Percentiles rank a stretch among this genome's conserved stretches.
These are phyloP conservation scores for Alsophila aescularia DNA, from an alignment of 2,888 invertebrate species.

Conservation along the genomic window DNA sequence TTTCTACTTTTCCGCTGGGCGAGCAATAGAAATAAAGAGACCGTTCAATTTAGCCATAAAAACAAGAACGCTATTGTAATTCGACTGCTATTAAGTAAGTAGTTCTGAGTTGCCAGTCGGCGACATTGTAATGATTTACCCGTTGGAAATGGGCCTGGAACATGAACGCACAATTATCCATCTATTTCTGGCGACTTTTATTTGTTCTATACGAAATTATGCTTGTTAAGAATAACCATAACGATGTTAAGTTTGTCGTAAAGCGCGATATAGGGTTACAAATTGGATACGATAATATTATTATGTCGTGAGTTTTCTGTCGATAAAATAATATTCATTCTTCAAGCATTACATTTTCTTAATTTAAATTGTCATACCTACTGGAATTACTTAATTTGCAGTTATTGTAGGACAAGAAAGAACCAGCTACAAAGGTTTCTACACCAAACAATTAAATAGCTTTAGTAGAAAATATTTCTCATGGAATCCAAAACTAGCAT, in stretches of 20 bases:
- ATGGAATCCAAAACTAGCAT: too few species aligned
- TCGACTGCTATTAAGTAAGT: slow-evolving; percentile 47
- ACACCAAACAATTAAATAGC: too few species aligned
- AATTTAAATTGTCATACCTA: too few species aligned
- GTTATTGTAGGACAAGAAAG: too few species aligned
- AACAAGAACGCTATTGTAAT: slow-evolving; percentile 26
- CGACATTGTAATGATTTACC: slow-evolving; percentile 57
- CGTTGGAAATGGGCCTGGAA: slow-evolving; percentile 56
- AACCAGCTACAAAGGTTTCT: too few species aligned
- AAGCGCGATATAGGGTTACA: neutral
- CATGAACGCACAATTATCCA: slow-evolving; percentile 66
- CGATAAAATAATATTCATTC: too few species aligned
- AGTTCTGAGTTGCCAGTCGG: slow-evolving; percentile 36
- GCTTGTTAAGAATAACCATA: slow-evolving; percentile 30
- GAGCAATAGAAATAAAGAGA: slow-evolving; percentile 25
- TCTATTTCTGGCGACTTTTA: slow-evolving; percentile 61
- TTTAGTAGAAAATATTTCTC: too few species aligned
- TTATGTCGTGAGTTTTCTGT: too few species aligned
- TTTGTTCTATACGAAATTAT: slow-evolving; percentile 41
- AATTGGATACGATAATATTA: slow-evolving; percentile 7
- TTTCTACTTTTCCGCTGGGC: slow-evolving; percentile 3
- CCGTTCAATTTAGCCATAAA: slow-evolving; percentile 23
- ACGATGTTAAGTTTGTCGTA: slow-evolving; percentile 19
- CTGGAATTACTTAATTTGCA: too few species aligned
- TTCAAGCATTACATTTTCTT: too few species aligned